A percentile compares a stretch with the other conserved stretches of the same genome.
Conservation (phyloP, 1,140 invertebrate species). For the Cecropterus lyciades region DNA sequence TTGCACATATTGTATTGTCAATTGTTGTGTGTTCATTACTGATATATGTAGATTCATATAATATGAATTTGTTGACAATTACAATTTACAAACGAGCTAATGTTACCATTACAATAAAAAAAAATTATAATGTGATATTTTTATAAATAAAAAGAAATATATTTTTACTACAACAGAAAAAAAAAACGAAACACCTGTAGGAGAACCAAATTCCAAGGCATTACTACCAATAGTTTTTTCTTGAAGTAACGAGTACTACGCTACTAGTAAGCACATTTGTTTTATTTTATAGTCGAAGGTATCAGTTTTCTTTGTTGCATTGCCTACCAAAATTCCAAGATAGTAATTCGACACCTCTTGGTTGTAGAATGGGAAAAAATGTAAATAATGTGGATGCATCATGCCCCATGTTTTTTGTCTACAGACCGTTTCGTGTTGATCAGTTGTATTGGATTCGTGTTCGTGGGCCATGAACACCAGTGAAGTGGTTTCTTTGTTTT, state of each 20-base stretch:
- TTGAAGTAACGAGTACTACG: neutral
- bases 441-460: conserved; percentile 67
- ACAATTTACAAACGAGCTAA: too few relatives aligned
- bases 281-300: conserved; percentile 9
- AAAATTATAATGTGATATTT: too few relatives aligned
- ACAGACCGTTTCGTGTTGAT: conserved; percentile 58
- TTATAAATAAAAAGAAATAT: too few relatives aligned
- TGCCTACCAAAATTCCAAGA: conserved; percentile 61
- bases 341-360: conserved; percentile 73
- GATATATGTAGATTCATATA: too few relatives aligned
- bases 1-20: too few relatives aligned
- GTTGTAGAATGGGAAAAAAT: conserved; percentile 67
- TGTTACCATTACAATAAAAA: too few relatives aligned
- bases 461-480: conserved; percentile 58
- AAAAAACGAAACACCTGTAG: too few relatives aligned
- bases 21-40: too few relatives aligned
- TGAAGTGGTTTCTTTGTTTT: conserved; percentile 63
- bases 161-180: too few relatives aligned
- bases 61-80: too few relatives aligned
- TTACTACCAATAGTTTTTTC: neutral
- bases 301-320: conserved; percentile 12
- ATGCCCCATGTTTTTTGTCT: conserved; percentile 58
- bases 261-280: neutral
- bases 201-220: too few relatives aligned
- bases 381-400: conserved; percentile 70